phyloP scores from a whole-genome alignment of 2,888 invertebrate species.

The Dinocampus coccinellae region DNA sequence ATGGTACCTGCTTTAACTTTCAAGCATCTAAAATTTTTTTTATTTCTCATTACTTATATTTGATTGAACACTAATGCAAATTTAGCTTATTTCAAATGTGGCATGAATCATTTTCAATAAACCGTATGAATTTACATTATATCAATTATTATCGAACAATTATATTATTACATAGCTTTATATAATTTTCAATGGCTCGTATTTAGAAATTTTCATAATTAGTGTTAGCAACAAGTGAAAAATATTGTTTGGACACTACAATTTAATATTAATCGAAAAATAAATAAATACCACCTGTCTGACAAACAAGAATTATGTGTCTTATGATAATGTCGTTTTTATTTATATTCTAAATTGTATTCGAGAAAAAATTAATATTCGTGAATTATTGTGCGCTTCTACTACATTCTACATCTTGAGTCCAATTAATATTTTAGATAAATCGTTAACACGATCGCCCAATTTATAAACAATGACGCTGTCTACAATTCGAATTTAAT shows the following conservation, averaged over 20 bases:
- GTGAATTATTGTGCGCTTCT: conserved; percentile 22
- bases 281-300: no score
- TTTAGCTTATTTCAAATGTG: conserved; percentile 52
- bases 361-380: conserved; percentile 11
- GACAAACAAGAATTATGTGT: conserved; percentile 21
- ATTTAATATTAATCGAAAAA: conserved; percentile 1
- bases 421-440: conserved; percentile 25
- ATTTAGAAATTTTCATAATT: conserved; percentile 21
- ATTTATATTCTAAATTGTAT: background rate
- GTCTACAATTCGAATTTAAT: background rate
- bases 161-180: conserved; percentile 48
- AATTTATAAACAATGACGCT: background rate
- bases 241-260: conserved; percentile 16
- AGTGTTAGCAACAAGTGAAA: conserved; percentile 6
- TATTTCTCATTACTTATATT: conserved; percentile 46
- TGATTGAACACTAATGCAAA: conserved; percentile 46
- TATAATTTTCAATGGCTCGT: conserved; percentile 25
- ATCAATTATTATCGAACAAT: conserved; percentile 46
- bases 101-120: conserved; percentile 50
- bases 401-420: conserved; percentile 21
- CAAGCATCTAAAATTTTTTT: conserved; percentile 2
- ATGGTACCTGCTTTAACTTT: conserved; percentile 56
- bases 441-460: conserved; percentile 2
- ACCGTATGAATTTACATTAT: conserved; percentile 50
- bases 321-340: conserved; percentile 27